Base-by-base conservation (phyloP, 2,113 vertebrate genomes). In the Rutilus rutilus region DNA sequence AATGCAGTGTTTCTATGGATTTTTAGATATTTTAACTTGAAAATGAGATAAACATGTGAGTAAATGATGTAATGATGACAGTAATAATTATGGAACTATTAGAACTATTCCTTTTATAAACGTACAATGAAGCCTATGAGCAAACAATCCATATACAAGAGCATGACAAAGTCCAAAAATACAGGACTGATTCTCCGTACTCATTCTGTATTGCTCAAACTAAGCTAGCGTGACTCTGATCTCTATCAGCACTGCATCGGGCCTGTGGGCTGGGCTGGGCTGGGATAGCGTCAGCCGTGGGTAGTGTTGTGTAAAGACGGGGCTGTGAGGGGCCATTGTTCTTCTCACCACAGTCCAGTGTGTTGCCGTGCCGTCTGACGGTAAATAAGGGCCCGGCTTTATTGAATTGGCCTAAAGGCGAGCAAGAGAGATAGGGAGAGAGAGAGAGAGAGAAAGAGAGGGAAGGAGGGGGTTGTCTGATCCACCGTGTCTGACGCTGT, bases 321-420 rank as follows among this genome's bases (percentile, higher is more conserved):
- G 82, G 54, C 79, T 90, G 85, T 87, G 82, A 88, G 85, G 85
- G 83, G 74, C 87, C 85, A 86, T 90, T 90, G 87, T 88, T 88
- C 87, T 81, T 85, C 82, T 85, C 78, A 84, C 78, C 75, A 83
- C 87, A 80, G 89, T 85, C 79, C 76, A 80, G 80, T 33, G 87
- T 83, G 89, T 83, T 88, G 83, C 85, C 79, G 83, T 85, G 87
- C 85, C 50, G 75, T 90, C 89, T 88, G 89, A 85, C 30, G 80
- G 87, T 86, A 90, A 88, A 90, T 88, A 90, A 62, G 83, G 83
- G 83, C 85, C 89, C 42, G 89, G 79, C 89, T 86, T 90, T 84
- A 88, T 86, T 78, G 79, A 89, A 86, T 89, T 86, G 81, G 75
- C 85, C 86, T 69, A 54, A 85, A 60, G 54, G 71, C 36, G 39